Evolutionary conservation across 1,140 invertebrate species (phyloP).

Genomic region (Drosophila oshimai): DNA sequence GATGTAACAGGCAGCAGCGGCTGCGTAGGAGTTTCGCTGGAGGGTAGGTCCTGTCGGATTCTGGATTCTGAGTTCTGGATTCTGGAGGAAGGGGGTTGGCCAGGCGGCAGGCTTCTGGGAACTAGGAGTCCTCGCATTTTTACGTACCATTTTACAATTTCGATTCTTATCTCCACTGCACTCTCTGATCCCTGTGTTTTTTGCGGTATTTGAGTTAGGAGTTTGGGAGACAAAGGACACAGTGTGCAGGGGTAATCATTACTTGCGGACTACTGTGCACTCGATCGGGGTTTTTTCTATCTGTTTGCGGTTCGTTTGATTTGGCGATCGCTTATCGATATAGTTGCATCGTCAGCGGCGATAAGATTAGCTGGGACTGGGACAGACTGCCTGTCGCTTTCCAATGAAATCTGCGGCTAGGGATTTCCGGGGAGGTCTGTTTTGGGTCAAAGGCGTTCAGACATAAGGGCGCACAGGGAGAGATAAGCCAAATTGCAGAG

Average conservation of each 20-base stretch:
- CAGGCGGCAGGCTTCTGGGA: conserved; percentile 39
- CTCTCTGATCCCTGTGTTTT: not conserved
- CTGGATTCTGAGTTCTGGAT: not conserved
- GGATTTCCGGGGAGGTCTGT: conserved; percentile 24
- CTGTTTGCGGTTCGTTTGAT: conserved; percentile 63
- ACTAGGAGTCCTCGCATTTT: conserved; percentile 54
- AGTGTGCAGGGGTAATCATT: conserved; percentile 58
- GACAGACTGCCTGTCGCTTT: conserved; percentile 65
- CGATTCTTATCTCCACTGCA: conserved; percentile 60
- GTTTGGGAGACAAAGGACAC: conserved; percentile 62
- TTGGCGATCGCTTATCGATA: conserved; percentile 47
- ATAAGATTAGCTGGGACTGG: conserved; percentile 49
- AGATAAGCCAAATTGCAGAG: conserved; percentile 17
- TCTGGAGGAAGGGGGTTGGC: conserved; percentile 14
- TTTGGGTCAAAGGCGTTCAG: conserved; percentile 42
- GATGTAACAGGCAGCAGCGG: conserved; percentile 53
- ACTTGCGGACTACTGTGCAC: conserved; percentile 59
- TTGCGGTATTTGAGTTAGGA: conserved; percentile 68
- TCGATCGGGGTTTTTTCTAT: conserved; percentile 19
- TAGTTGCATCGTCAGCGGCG: conserved; percentile 44
- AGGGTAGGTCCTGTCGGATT: conserved; percentile 37
- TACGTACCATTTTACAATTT: conserved; percentile 77
- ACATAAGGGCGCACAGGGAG: conserved; percentile 4
- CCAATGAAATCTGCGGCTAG: conserved; percentile 33
- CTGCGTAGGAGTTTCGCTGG: conserved; percentile 56